Evolutionary conservation across 2,888 invertebrate genomes (phyloP), one percentile per base, ranked within the genome.

Genomic region (Catonia carolina): DNA sequence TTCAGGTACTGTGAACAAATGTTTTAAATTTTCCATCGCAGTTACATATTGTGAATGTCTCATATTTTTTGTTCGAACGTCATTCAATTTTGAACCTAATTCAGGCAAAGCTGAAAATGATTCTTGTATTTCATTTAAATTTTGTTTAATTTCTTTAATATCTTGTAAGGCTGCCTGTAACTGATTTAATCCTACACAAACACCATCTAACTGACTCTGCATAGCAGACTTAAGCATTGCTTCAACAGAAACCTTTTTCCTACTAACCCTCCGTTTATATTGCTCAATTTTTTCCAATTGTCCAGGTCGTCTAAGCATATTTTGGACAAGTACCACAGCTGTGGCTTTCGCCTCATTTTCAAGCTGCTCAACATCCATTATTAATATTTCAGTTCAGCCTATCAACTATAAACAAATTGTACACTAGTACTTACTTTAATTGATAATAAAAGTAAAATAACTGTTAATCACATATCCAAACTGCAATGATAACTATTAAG

Each of bases 201-300:
- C 97, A 1, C 96, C 97, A 74, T 99, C 98, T 54, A 99, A 75
- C 74, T 99, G 97, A 61, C 95, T 93, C 72, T 99, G 97, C 78
- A 99, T 93, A 1, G 96, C 96, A n/a, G 97, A 95, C 74, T 98
- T 97, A 18, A 99, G 71, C 79, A 93, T 88, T 1, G 93, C 92
- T 72, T 96, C 95, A 7, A 94, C 91, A 2, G 94, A 92, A 1
- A 89, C 87, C 76, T 93, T 88, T 66, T 89, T 87, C 58, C 87
- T 78, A 8, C 81, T 78, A 59, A 86, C 83, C 66, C 86, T 75
- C 62, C 84, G 80, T 70, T 85, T 86, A 66, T 85, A 86, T 69
- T 87, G 86, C 67, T 87, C 88, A 4, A 87, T 84, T 75, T 92
- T 97, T 71, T 98, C 98, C 60, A 99, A 74, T 69, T 98, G 97